These are phyloP conservation scores for Philypnodon macrostomus DNA, from an alignment of 2,797 vertebrate genomes.

Conservation along the genomic window DNA sequence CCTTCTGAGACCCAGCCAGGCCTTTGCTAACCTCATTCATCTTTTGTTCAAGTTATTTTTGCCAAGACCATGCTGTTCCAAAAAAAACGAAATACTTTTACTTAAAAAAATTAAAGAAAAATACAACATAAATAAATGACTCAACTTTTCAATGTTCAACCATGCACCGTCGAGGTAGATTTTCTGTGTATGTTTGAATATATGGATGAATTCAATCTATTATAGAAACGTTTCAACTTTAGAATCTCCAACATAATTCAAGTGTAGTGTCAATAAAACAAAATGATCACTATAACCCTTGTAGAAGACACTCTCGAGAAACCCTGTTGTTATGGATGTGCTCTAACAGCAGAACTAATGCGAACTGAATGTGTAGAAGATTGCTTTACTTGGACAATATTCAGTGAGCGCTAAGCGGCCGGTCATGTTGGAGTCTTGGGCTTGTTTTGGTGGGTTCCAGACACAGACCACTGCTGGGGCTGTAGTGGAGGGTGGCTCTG, in stretches of 20 bases:
- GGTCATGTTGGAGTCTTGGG: slow-evolving; percentile 54
- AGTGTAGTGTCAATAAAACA: no score
- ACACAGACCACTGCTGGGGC: slow-evolving; percentile 30
- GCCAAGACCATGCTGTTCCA: no score
- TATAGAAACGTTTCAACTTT: no score
- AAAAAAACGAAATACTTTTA: no score
- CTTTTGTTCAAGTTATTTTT: slow-evolving; percentile 17
- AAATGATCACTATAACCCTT: background rate
- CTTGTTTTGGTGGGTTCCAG: slow-evolving; percentile 23
- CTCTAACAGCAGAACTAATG: slow-evolving; percentile 68
- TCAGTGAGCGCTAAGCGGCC: slow-evolving; percentile 46
- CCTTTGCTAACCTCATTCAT: slow-evolving; percentile 60
- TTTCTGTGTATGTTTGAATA: no score
- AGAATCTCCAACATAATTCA: no score
- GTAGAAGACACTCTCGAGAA: slow-evolving; percentile 5
- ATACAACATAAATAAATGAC: no score
- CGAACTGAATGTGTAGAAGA: slow-evolving; percentile 64
- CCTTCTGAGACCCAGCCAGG: slow-evolving; percentile 52
- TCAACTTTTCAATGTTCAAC: no score
- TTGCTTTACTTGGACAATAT: slow-evolving; percentile 60
- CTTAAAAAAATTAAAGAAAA: no score
- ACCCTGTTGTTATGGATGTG: slow-evolving; percentile 50
- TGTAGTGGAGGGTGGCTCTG: slow-evolving; percentile 59
- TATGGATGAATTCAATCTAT: no score
- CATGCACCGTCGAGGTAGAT: no score